phyloP scores from a whole-genome alignment of 2,888 invertebrate species.

The Theretra japonica region DNA sequence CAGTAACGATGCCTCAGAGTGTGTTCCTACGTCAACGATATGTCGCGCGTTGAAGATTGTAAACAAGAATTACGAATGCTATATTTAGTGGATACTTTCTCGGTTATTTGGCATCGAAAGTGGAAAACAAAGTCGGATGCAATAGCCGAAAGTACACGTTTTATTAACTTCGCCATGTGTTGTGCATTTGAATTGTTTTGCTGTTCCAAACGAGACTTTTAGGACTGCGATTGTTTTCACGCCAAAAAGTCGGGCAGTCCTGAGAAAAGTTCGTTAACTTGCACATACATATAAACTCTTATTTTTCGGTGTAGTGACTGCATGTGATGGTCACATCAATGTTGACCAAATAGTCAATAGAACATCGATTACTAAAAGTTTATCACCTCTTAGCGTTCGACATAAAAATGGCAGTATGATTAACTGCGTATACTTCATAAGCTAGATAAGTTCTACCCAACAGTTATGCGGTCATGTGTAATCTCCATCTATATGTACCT shows the following conservation, averaged over 20 bases:
- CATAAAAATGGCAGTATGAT: no score
- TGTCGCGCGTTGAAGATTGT: constrained; percentile 33
- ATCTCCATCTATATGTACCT: no score
- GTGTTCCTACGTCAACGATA: constrained; percentile 7
- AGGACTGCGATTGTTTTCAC: neutral
- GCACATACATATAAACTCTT: no score
- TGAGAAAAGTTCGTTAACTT: no score
- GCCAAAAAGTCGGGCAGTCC: neutral
- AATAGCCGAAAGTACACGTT: constrained; percentile 40
- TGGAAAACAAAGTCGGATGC: constrained; percentile 54
- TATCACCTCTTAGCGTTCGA: no score
- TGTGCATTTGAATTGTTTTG: constrained; percentile 1
- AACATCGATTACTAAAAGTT: no score
- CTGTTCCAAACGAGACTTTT: neutral
- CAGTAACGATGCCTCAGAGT: constrained; percentile 2
- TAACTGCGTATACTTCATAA: no score
- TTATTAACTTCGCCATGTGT: constrained; percentile 4
- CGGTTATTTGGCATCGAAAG: constrained; percentile 57
- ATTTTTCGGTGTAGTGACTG: no score
- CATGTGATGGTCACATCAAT: no score
- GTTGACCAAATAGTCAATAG: no score
- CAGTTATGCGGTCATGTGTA: no score
- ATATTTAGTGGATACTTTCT: constrained; percentile 65
- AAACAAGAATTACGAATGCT: constrained; percentile 49
- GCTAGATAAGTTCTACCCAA: no score